Evolutionary conservation across 1,140 invertebrate species (phyloP).

Genomic region (Eumeta japonica): DNA sequence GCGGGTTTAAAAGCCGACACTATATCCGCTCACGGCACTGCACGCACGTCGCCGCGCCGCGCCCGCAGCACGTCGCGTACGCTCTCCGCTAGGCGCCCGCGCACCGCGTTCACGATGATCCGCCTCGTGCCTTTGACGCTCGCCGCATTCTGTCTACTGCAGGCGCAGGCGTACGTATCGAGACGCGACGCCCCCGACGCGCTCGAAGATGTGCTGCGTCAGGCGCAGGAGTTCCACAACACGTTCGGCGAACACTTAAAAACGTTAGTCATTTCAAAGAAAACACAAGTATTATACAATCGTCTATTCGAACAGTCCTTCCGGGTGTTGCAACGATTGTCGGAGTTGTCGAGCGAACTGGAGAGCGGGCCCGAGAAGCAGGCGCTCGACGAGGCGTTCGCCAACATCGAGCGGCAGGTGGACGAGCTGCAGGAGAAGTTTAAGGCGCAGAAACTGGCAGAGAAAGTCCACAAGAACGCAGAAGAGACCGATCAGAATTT

Average conservation of each 20-base stretch:
- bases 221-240: constrained; percentile 37
- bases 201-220: no score
- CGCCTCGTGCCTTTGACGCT: constrained; percentile 27
- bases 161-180: constrained; percentile 21
- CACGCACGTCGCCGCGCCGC: constrained; percentile 2
- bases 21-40: not conserved
- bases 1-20: no score
- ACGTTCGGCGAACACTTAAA: constrained; percentile 34
- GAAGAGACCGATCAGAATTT: constrained; percentile 40
- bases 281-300: constrained; percentile 36
- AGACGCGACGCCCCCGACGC: no score
- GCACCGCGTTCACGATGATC: constrained; percentile 15
- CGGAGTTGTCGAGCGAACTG: constrained; percentile 25
- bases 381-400: constrained; percentile 37
- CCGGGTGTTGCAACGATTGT: constrained; percentile 32
- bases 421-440: constrained; percentile 33
- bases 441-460: constrained; percentile 31
- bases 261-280: constrained; percentile 31
- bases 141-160: no score
- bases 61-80: constrained; percentile 7
- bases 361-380: constrained; percentile 40
- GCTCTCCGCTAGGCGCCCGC: not conserved
- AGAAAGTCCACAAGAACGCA: constrained; percentile 31
- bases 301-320: constrained; percentile 37
- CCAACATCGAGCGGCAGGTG: constrained; percentile 24